Conservation (phyloP, 2,113 vertebrate species). For the Otis tarda region DNA sequence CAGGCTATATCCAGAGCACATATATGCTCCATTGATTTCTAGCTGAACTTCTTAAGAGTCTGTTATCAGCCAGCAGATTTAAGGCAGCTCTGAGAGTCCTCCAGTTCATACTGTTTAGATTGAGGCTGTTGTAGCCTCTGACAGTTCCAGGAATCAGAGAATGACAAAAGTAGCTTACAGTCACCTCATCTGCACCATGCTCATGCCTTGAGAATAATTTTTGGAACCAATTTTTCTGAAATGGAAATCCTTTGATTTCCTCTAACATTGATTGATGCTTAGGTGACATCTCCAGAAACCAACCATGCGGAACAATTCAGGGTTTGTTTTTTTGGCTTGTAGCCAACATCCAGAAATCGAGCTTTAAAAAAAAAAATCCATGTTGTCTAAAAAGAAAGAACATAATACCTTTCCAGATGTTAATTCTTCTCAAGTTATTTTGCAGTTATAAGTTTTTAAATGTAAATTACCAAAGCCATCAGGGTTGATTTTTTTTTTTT, state of each 20-base stretch:
- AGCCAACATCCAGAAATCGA: slow-evolving; percentile 32
- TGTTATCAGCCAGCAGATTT: not conserved
- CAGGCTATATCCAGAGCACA: not conserved
- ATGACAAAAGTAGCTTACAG: not conserved
- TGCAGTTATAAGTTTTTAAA: slow-evolving; percentile 19
- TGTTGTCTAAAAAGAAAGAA: not conserved
- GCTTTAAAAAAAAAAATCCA: not conserved
- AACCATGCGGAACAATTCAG: slow-evolving; percentile 41
- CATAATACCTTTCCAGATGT: slow-evolving; percentile 20
- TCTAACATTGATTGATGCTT: slow-evolving; percentile 68
- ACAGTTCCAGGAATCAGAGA: not conserved
- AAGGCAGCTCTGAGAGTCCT: not conserved
- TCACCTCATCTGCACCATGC: not conserved
- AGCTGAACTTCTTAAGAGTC: not conserved
- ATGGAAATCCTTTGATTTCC: slow-evolving; percentile 31
- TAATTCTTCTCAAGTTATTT: slow-evolving; percentile 45
- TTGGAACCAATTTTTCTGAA: not conserved
- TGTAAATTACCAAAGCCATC: slow-evolving; percentile 30
- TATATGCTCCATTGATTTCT: not conserved
- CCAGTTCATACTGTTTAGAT: not conserved
- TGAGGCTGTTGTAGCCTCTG: not conserved
- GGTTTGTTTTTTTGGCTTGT: slow-evolving; percentile 49
- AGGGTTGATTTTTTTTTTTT: not conserved
- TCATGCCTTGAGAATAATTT: not conserved
- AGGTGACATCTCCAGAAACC: slow-evolving; percentile 75